A percentile compares a stretch with the other conserved stretches of the same genome.
Conservation (phyloP, 2,113 vertebrate genomes). For the Channa maculata region DNA sequence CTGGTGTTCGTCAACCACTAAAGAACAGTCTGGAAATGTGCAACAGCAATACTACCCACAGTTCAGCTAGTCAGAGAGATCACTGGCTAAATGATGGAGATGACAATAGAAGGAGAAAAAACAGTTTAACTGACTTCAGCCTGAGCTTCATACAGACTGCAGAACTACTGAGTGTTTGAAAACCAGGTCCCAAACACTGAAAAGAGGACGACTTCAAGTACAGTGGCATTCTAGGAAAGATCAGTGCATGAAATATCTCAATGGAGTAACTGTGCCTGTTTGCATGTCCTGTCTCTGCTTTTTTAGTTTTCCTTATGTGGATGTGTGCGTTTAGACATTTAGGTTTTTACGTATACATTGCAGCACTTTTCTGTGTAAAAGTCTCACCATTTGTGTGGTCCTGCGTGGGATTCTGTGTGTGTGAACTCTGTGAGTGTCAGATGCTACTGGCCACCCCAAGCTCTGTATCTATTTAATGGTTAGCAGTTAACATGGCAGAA, state of each 20-base stretch:
- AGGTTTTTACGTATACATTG: not conserved
- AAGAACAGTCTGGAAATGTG: conserved; percentile 32
- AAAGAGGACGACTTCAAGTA: conserved; percentile 28
- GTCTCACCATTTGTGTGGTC: not conserved
- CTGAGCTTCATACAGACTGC: conserved; percentile 43
- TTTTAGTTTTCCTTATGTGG: not conserved
- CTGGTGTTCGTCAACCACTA: conserved; percentile 13
- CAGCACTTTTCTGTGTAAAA: not conserved
- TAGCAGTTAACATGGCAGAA: conserved; percentile 51
- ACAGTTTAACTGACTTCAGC: conserved; percentile 27
- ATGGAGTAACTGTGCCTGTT: conserved; percentile 1
- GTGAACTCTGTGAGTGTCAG: not conserved
- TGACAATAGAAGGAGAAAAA: conserved; percentile 8
- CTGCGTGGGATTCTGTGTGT: not conserved
- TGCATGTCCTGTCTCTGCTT: not conserved
- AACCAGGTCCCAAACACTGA: conserved; percentile 18
- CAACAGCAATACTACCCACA: not conserved
- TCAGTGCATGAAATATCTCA: not conserved
- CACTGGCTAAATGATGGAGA: conserved; percentile 19
- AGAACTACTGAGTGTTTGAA: conserved; percentile 23
- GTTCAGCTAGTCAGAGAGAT: conserved; percentile 27
- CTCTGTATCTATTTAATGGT: conserved; percentile 25
- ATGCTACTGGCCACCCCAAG: not conserved
- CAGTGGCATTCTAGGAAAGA: not conserved
- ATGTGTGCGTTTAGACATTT: not conserved